Conservation (phyloP, 2,888 invertebrate species). For the Drosophila austrosaltans region DNA sequence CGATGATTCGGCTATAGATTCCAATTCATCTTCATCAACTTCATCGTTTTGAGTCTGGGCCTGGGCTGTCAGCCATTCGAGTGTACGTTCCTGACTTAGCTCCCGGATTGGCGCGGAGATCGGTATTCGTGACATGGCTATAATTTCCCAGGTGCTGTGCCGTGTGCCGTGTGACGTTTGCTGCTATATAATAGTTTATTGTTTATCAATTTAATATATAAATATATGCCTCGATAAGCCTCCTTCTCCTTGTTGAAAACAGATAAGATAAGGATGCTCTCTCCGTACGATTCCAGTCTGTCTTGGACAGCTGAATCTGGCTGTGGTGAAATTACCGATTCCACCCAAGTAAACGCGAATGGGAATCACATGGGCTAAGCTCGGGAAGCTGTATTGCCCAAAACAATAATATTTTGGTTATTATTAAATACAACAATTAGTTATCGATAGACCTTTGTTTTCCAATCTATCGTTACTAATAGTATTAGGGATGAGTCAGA, state of each 20-base stretch:
- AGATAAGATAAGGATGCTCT: slow-evolving; percentile 9
- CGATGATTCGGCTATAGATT: slow-evolving; percentile 74
- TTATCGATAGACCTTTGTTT: too few species aligned
- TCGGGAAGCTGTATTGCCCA: neutral
- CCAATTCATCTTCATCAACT: slow-evolving; percentile 52
- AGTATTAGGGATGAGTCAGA: too few species aligned
- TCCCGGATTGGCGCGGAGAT: slow-evolving; percentile 42
- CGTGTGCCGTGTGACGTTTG: slow-evolving; percentile 9
- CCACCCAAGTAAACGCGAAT: neutral
- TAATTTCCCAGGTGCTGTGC: neutral
- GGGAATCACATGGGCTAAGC: neutral
- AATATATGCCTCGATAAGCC: slow-evolving; percentile 4
- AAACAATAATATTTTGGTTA: slow-evolving; percentile 1
- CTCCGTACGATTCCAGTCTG: neutral
- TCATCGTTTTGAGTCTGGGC: neutral
- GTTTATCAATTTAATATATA: slow-evolving; percentile 10
- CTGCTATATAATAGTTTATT: slow-evolving; percentile 7
- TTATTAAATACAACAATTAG: neutral
- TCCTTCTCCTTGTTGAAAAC: slow-evolving; percentile 3
- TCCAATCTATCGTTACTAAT: too few species aligned
- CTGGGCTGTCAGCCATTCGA: slow-evolving; percentile 59
- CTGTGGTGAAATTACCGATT: slow-evolving; percentile 1
- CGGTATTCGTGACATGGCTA: slow-evolving; percentile 55
- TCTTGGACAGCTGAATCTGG: neutral
- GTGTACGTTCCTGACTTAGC: slow-evolving; percentile 57